Evolutionary conservation across 2,113 vertebrate genomes (phyloP).

Genomic region (Passer montanus): DNA sequence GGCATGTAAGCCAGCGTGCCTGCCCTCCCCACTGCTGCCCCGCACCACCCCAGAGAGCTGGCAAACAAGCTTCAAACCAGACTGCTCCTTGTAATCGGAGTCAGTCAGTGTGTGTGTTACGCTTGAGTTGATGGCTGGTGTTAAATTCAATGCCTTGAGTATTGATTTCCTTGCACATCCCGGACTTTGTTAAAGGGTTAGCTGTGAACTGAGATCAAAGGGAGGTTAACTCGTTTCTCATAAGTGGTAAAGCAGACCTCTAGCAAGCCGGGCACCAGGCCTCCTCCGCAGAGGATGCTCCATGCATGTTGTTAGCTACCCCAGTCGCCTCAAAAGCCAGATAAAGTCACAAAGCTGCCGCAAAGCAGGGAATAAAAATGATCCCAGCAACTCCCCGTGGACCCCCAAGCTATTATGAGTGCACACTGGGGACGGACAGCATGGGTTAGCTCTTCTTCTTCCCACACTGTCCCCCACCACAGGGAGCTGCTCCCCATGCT

Average conservation of each 20-base stretch:
- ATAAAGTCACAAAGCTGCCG: constrained; percentile 24
- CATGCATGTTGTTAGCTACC: constrained; percentile 27
- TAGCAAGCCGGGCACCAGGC: constrained; percentile 28
- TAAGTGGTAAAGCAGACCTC: constrained; percentile 68
- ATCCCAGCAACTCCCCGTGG: background rate
- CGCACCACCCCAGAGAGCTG: constrained; percentile 34
- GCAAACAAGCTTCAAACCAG: constrained; percentile 59
- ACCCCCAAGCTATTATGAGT: background rate
- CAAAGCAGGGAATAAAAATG: constrained; percentile 27
- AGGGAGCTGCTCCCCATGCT: background rate
- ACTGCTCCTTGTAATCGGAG: constrained; percentile 50
- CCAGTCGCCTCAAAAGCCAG: background rate
- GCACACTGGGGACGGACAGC: background rate
- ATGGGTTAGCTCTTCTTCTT: background rate
- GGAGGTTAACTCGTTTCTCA: constrained; percentile 72
- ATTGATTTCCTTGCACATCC: constrained; percentile 72
- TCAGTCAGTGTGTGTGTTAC: constrained; percentile 57
- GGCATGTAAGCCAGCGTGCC: background rate
- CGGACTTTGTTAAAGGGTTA: constrained; percentile 75
- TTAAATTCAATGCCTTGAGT: constrained; percentile 73
- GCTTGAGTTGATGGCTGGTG: constrained; percentile 72
- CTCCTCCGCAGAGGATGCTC: constrained; percentile 51
- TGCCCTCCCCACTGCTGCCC: background rate
- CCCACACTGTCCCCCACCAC: fast-evolving
- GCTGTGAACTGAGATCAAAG: constrained; percentile 71